Base-by-base conservation (phyloP, 2,888 invertebrate genomes). In the Cephus nigrinus region DNA sequence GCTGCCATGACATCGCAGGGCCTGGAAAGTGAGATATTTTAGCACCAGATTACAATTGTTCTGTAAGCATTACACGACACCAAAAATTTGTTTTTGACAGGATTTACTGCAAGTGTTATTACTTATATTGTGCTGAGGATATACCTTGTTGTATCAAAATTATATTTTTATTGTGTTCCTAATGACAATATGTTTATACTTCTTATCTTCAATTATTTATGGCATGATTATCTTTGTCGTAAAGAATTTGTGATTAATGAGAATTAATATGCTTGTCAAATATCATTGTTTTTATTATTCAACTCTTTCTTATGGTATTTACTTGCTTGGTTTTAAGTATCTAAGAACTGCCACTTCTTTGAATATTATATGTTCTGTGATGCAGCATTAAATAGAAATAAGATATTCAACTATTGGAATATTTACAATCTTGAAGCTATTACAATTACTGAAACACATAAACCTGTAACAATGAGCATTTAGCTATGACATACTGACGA, bases 61-160 rank as follows among this genome's bases (percentile, higher is more conserved):
- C 76, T 73, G 82, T 84, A 84, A 85, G 81, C 30, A 81, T 80
- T 75, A 40, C 0, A 55, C 9, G 23, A 55, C 23, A 55, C 2
- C 23, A 55, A 55, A 9, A 9, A 15, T 55, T 55, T 55, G 55
- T 23, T 55, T 55, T 23, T 55, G 9, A 2, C 23, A 55, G 23
- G 23, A 55, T 55, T 55, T 2, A 55, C 15, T 23, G 9, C 55
- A 55, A 55, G 55, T 55, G 55, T 55, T 55, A 55, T 23, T 55
- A 55, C 23, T 23, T 55, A 5, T 23, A 55, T 2, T 55, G 23
- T 55, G 55, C 23, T 55, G 23, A 55, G 9, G 2, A 55, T 55
- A 23, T 23, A 55, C 0, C 55, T 55, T 1, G 12, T 5, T 40
- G 23, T 55, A 55, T 23, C 15, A 9, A 55, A 55, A 2, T 55